phyloP scores from a whole-genome alignment of 1,140 invertebrate genomes.

The Drosophila novamexicana region DNA sequence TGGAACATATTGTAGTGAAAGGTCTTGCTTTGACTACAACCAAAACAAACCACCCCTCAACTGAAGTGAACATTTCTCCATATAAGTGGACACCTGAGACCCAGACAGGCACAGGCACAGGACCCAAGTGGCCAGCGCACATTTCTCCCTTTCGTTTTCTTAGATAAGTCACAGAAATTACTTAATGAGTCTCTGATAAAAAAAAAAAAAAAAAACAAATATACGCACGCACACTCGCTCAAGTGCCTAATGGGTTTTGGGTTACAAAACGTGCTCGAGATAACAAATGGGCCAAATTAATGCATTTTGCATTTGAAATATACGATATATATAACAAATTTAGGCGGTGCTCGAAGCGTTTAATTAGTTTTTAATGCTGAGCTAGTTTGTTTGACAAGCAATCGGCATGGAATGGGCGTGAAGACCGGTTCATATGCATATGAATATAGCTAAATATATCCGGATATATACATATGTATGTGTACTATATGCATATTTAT shows the following conservation, averaged over 20 bases:
- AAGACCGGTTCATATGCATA: slow-evolving; percentile 36
- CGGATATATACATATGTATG: neutral
- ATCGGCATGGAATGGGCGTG: slow-evolving; percentile 61
- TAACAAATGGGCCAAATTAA: slow-evolving; percentile 76
- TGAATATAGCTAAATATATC: neutral
- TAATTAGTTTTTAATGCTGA: slow-evolving; percentile 81
- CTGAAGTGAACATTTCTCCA: slow-evolving; percentile 15
- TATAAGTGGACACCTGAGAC: slow-evolving; percentile 75
- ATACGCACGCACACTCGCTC: slow-evolving; percentile 28
- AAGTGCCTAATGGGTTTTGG: slow-evolving; percentile 80
- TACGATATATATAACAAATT: slow-evolving; percentile 34
- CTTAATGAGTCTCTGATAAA: slow-evolving; percentile 78
- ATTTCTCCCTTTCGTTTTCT: slow-evolving; percentile 21
- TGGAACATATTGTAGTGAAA: slow-evolving; percentile 40
- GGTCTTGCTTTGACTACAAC: slow-evolving; percentile 45
- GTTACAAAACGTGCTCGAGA: slow-evolving; percentile 76
- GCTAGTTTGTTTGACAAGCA: slow-evolving; percentile 81
- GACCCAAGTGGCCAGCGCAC: slow-evolving; percentile 56
- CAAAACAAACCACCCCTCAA: slow-evolving; percentile 74
- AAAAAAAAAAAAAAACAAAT: slow-evolving; percentile 57
- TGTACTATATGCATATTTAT: slow-evolving; percentile 31
- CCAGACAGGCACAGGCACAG: slow-evolving; percentile 5
- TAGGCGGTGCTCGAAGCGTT: slow-evolving; percentile 50
- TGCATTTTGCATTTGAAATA: slow-evolving; percentile 66
- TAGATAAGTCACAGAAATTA: slow-evolving; percentile 76